Evolutionary conservation across 2,113 vertebrate species (phyloP).

Genomic region (Chlamydotis undulata): DNA sequence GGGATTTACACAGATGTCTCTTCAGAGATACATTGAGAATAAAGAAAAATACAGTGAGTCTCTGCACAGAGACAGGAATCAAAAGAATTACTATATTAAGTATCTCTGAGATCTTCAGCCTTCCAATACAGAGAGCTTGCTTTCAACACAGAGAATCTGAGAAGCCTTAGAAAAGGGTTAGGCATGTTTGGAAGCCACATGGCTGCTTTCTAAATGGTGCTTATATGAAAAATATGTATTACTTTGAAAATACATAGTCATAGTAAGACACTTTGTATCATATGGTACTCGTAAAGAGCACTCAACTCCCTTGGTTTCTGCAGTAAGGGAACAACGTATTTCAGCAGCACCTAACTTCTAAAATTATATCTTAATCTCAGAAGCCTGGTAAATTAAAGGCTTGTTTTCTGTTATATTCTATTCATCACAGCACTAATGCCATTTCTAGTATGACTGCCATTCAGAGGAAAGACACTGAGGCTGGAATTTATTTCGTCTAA

Average conservation of each 20-base stretch:
- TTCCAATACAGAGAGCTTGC: neutral
- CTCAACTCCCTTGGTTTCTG: neutral
- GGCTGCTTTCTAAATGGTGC: constrained; percentile 5
- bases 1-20: neutral
- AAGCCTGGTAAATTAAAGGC: neutral
- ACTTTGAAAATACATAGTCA: neutral
- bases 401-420: neutral
- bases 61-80: neutral
- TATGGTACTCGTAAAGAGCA: neutral
- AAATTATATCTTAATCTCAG: neutral
- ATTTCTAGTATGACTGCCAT: neutral
- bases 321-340: neutral
- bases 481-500: neutral
- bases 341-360: neutral
- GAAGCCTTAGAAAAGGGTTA: constrained; percentile 16
- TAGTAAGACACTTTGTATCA: neutral
- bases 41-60: neutral
- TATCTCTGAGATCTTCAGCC: neutral
- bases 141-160: neutral
- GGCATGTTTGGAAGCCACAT: neutral
- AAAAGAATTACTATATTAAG: neutral
- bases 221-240: neutral
- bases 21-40: neutral
- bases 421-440: neutral
- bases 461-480: neutral